Evolutionary conservation across 2,888 invertebrate species (phyloP), one percentile per base, ranked within the genome.

Genomic region (Trissonchulus sp.): DNA sequence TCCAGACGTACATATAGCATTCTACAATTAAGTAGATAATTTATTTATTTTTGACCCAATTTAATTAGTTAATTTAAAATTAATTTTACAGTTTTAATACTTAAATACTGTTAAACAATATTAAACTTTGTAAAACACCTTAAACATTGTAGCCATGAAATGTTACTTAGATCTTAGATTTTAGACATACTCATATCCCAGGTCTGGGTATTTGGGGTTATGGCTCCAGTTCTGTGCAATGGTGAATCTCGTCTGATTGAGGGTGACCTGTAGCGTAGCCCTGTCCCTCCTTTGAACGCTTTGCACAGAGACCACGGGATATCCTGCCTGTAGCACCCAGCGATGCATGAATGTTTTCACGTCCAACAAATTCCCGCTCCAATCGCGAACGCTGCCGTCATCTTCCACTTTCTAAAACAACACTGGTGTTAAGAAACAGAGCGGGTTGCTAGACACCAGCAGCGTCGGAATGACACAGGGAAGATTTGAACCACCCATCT

Each of bases 311-410:
- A 76, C 48, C n/a, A 68, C 60, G 1, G 76, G 76, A 68, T 28
- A 76, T 2, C 74, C 74, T 62, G 34, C 33, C 68, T 76, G 76
- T 30, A 68, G 34, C n/a, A 74, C 34, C 76, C 76, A 76, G 8
- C 63, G 76, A 34, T 76, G 34, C 74, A 73, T 74, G 34, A 76
- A 76, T 1, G 36, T 36, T 1, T 15, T 35, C 3, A 76, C 65
- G n/a, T 73, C 38, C 28, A 76, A 28, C 23, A 31, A 30, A 2
- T 33, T 36, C 2, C 18, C 36, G 34, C 73, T 33, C 75, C 75
- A 75, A 28, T 33, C 73, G 23, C n/a, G 15, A 15, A 62, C 15
- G 2, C 23, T 73, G 30, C 34, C 48, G n/a, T 73, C 15, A 31
- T 33, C 34, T 15, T 8, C 35, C 15, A 34, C 35, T 33, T 68